These are phyloP conservation scores for Phenganax marumi DNA, from an alignment of 92 coral and sea anemone species.

Conservation along the genomic window DNA sequence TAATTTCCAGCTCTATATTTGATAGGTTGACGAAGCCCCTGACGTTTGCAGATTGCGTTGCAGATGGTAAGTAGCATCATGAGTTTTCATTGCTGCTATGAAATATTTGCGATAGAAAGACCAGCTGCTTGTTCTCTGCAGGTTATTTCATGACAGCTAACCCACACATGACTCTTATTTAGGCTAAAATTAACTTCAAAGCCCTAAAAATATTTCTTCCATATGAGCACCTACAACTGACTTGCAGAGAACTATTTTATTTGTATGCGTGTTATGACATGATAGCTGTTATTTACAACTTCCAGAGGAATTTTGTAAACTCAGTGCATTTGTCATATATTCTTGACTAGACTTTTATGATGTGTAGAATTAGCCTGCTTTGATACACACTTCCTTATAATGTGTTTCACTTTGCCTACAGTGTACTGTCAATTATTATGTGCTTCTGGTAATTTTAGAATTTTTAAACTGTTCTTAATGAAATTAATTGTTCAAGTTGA, in stretches of 20 bases:
- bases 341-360: background rate
- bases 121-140: conserved; percentile 37
- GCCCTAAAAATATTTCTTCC: conserved; percentile 25
- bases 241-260: conserved; percentile 3
- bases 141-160: background rate
- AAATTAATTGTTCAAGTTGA: background rate
- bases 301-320: background rate
- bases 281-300: background rate
- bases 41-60: conserved; percentile 96
- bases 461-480: background rate
- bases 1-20: background rate
- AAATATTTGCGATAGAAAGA: conserved; percentile 2
- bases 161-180: conserved; percentile 33
- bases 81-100: conserved; percentile 3
- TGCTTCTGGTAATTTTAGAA: background rate
- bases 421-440: background rate
- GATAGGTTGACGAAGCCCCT: conserved; percentile 84
- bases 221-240: background rate
- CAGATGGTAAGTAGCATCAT: conserved; percentile 73
- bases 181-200: conserved; percentile 34
- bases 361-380: background rate
- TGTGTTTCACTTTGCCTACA: background rate
- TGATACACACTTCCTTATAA: too few relatives aligned
- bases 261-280: background rate
- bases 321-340: background rate